Conservation (phyloP, 2,888 invertebrate species). For the Dilophus febrilis region DNA sequence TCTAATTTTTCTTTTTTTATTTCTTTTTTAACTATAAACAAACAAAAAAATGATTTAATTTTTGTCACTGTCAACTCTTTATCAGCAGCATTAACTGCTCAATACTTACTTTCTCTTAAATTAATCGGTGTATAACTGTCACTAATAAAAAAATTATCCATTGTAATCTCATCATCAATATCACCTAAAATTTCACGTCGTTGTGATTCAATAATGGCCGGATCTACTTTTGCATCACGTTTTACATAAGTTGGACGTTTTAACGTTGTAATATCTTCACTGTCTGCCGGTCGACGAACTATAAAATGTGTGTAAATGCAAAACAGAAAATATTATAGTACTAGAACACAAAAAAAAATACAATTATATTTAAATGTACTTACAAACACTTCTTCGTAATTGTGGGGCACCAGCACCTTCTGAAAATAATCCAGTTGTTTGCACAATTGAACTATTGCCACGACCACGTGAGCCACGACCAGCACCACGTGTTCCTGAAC, state of each 20-base stretch:
- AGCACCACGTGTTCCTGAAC: conserved; percentile 16
- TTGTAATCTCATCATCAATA: conserved; percentile 20
- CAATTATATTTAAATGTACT: background rate
- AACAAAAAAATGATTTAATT: background rate
- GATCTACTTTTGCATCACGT: conserved; percentile 18
- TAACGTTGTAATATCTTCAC: conserved; percentile 12
- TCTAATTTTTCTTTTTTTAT: background rate
- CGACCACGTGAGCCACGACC: conserved; percentile 15
- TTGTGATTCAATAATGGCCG: conserved; percentile 18
- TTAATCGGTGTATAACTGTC: conserved; percentile 22
- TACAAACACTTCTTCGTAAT: background rate
- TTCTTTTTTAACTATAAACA: too few species aligned
- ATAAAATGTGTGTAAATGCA: too few species aligned
- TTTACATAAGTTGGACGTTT: conserved; percentile 18
- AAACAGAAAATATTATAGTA: too few species aligned
- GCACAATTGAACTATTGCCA: conserved; percentile 19
- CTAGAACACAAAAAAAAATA: too few species aligned
- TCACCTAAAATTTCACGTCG: conserved; percentile 21
- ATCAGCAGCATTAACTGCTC: background rate
- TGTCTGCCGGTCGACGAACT: conserved; percentile 13
- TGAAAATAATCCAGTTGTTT: conserved; percentile 27
- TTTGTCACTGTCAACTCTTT: background rate
- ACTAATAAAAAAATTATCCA: conserved; percentile 20
- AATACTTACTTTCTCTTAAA: conserved; percentile 20
- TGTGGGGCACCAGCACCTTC: conserved; percentile 24